Evolutionary conservation across 2,888 invertebrate genomes (phyloP), one percentile per base, ranked within the genome.

Genomic region (Ormyrus nitidulus): DNA sequence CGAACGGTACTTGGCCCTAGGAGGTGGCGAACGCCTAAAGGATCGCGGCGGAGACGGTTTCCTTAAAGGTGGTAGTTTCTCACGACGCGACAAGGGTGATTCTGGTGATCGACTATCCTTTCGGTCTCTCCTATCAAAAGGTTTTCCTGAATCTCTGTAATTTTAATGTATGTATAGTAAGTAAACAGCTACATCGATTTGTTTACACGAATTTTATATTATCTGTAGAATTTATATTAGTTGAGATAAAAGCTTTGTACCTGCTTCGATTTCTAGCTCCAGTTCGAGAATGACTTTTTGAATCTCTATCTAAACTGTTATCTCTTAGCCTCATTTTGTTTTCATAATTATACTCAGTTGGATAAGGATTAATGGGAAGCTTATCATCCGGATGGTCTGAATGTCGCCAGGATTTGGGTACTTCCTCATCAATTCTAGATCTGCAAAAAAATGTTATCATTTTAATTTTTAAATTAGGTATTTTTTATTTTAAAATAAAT

Each of bases 81-180:
- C 82, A 6, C 82, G 77, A 0, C 82, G 77, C 2, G 77, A 85
- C 61, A 87, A 86, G 56, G 92, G 92, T 83, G 88, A 81, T 4
- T 77, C 70, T 0, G 86, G 84, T 1, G 88, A 87, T 44, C 86
- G 86, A 71, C 88, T 85, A n/a, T 79, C 85, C 87, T 88, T 89
- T 46, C 87, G 84, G 61, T 85, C 86, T 48, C 86, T 83, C 59
- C 86, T 85, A n/a, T 83, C 77, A 56, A 81, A 82, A 0, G 77
- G 72, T 79, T 85, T 83, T n/a, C 77, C 79, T 59, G 80, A 82
- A 10, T 83, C 84, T 44, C 79, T 75, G 7, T 51, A 72, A 62
- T 11, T 66, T 53, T 11, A 54, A 66, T 53, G 9, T 34, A 1
- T 34, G 34, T 61, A 61, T 61, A 34, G 34, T 48, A 13, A 46